These are phyloP conservation scores for Arizona elegans DNA, from an alignment of 2,113 vertebrate genomes.

Conservation along the genomic window DNA sequence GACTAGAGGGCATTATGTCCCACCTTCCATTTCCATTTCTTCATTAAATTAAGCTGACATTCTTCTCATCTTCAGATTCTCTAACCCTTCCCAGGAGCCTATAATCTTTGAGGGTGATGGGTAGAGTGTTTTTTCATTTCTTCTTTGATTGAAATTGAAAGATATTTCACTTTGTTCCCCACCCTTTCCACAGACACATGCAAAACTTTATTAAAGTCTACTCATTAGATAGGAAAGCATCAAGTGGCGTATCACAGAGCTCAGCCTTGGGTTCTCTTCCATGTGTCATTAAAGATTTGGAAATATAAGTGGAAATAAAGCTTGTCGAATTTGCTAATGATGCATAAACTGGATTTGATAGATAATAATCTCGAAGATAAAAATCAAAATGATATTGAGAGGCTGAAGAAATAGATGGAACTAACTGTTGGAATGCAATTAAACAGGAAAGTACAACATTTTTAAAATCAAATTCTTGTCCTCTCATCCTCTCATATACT, in stretches of 20 bases:
- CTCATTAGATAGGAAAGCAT: background rate
- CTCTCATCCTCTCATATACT: background rate
- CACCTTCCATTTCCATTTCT: background rate
- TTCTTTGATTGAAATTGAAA: background rate
- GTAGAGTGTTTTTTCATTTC: background rate
- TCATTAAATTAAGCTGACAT: background rate
- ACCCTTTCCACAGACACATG: background rate
- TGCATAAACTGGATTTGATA: background rate
- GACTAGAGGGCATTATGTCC: background rate
- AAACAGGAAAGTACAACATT: background rate
- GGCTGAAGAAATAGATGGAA: background rate
- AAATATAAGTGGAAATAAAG: background rate
- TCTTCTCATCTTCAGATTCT: background rate
- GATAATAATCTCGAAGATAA: background rate
- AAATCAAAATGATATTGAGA: background rate
- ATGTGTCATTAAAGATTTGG: background rate
- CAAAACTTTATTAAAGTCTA: background rate
- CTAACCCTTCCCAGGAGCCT: background rate
- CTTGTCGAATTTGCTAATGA: background rate
- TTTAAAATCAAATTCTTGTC: background rate
- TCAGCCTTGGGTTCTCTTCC: background rate
- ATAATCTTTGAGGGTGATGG: background rate
- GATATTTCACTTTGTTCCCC: background rate
- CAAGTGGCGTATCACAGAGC: background rate
- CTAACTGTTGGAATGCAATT: background rate